A percentile compares a stretch with the other conserved stretches of the same genome.
phyloP scores from a whole-genome alignment of 2,888 invertebrate species.

The Sipunculus nudus region DNA sequence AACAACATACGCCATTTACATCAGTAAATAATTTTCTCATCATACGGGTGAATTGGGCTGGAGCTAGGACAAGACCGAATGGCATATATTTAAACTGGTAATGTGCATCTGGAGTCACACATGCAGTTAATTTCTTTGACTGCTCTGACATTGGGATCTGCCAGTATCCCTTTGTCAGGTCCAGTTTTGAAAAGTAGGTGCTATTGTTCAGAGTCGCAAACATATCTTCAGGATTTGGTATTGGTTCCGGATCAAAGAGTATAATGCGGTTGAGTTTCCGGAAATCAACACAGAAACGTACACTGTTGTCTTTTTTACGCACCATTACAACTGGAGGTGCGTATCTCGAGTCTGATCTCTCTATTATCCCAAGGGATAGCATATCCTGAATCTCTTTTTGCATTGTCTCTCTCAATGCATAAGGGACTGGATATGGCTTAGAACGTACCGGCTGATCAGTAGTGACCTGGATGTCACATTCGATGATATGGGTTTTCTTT shows the following conservation, averaged over 20 bases:
- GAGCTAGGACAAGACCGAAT: constrained; percentile 12
- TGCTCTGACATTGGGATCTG: neutral
- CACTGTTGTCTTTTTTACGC: neutral
- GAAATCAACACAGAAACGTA: neutral
- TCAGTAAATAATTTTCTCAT: constrained; percentile 15
- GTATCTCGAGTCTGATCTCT: neutral
- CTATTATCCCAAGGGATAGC: neutral
- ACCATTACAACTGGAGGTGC: neutral
- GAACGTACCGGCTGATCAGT: neutral
- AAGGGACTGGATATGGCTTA: constrained; percentile 2
- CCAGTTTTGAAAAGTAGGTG: neutral
- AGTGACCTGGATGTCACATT: neutral
- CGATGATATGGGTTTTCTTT: neutral
- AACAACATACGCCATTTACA: constrained; percentile 6
- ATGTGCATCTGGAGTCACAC: constrained; percentile 2
- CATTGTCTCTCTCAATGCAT: neutral
- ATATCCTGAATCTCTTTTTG: neutral
- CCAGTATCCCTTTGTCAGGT: neutral
- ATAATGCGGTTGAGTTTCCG: neutral
- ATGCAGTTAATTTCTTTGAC: neutral
- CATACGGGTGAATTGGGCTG: constrained; percentile 4
- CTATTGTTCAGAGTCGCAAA: neutral
- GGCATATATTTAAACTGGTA: constrained; percentile 8
- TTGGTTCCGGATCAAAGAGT: constrained; percentile 1
- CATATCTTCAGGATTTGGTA: neutral